Evolutionary conservation across 2,797 vertebrate genomes (phyloP).

Genomic region (Furcifer pardalis): DNA sequence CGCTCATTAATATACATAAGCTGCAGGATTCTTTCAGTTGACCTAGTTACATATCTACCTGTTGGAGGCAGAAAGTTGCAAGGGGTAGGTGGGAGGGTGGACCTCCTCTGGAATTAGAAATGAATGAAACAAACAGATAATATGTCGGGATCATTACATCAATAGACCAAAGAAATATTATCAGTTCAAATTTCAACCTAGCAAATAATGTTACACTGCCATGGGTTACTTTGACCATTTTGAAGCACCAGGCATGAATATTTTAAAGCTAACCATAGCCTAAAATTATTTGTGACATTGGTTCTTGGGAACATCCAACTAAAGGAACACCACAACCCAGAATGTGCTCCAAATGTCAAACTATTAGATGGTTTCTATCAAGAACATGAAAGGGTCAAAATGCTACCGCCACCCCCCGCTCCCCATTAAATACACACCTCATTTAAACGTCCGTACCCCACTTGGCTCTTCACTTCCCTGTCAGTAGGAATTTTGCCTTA

Average conservation of each 20-base stretch:
- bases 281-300: background rate
- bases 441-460: no score
- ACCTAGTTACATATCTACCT: conserved; percentile 63
- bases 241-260: background rate
- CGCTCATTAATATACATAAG: conserved; percentile 39
- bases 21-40: conserved; percentile 24
- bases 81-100: background rate
- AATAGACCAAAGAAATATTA: background rate
- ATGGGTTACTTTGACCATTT: background rate
- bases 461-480: background rate
- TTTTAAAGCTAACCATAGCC: background rate
- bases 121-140: conserved; percentile 8
- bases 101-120: conserved; percentile 15
- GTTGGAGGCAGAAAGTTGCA: conserved; percentile 27
- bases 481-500: background rate
- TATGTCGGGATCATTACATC: background rate
- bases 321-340: background rate
- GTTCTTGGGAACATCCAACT: background rate
- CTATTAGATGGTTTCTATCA: background rate
- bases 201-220: background rate
- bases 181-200: background rate
- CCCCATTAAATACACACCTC: background rate
- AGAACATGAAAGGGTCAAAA: no score
- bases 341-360: background rate
- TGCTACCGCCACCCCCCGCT: no score